A percentile compares a stretch with the other conserved stretches of the same genome.
These are phyloP conservation scores for Whitmania pigra DNA, from an alignment of 1,140 invertebrate species.

Conservation along the genomic window DNA sequence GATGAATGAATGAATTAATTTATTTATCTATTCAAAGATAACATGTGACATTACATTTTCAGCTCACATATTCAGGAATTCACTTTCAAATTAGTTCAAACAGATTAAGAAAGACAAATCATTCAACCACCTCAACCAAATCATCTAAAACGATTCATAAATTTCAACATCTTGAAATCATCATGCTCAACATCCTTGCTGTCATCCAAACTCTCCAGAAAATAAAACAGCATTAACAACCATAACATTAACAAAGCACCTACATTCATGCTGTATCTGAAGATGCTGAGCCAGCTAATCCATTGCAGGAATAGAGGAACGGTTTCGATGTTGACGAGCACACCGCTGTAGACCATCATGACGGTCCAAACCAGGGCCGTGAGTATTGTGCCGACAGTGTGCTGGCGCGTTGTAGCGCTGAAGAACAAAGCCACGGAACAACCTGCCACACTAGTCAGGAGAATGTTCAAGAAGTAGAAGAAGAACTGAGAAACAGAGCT, in stretches of 20 bases:
- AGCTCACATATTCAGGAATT: no score
- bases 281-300: constrained; percentile 39
- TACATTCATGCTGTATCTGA: constrained; percentile 38
- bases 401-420: constrained; percentile 34
- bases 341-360: constrained; percentile 43
- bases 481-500: constrained; percentile 32
- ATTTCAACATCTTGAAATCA: constrained; percentile 2
- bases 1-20: no score
- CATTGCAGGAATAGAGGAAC: constrained; percentile 36
- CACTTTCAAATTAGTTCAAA: no score
- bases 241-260: neutral
- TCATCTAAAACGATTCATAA: neutral
- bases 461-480: constrained; percentile 34
- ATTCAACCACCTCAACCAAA: no score
- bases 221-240: no score
- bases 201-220: neutral
- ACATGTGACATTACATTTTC: no score
- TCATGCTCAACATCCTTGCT: neutral
- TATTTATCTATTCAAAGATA: no score
- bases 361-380: constrained; percentile 36
- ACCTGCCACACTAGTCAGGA: constrained; percentile 34
- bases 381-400: constrained; percentile 37
- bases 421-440: constrained; percentile 36
- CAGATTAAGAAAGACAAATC: no score
- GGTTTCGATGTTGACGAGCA: constrained; percentile 38